phyloP scores from a whole-genome alignment of 2,113 vertebrate species.

The Hippotragus niger region DNA sequence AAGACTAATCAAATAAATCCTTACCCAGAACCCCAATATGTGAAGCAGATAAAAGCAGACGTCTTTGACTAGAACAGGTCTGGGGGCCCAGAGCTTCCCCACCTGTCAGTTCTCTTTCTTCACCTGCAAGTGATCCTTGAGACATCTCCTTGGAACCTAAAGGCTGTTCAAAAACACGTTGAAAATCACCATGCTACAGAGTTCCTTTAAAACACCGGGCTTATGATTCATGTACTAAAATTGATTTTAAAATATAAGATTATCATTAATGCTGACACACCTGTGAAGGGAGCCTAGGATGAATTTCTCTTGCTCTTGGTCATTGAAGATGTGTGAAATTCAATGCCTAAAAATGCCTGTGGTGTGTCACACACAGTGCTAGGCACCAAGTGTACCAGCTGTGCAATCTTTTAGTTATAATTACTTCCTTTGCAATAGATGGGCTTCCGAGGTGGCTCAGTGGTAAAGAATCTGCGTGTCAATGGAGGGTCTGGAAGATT shows the following conservation, averaged over 20 bases:
- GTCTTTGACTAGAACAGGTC: not conserved
- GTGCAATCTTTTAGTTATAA: not conserved
- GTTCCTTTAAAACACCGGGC: not conserved
- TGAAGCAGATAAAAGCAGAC: not conserved
- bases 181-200: not conserved
- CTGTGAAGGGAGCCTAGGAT: not conserved
- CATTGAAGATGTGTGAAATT: not conserved
- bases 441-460: not conserved
- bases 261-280: not conserved
- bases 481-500: not conserved
- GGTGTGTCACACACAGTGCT: not conserved
- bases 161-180: not conserved
- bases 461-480: not conserved
- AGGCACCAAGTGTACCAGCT: not conserved
- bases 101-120: not conserved
- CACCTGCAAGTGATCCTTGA: too few species aligned
- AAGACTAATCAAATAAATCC: not conserved
- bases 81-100: not conserved
- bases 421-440: not conserved
- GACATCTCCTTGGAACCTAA: not conserved
- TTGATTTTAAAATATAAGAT: not conserved
- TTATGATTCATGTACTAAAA: conserved; percentile 12
- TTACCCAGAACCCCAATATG: not conserved
- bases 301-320: not conserved
- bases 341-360: not conserved